Evolutionary conservation across 2,888 invertebrate species (phyloP), one percentile per base, ranked within the genome.

Genomic region (Dolichopus griseipennis): DNA sequence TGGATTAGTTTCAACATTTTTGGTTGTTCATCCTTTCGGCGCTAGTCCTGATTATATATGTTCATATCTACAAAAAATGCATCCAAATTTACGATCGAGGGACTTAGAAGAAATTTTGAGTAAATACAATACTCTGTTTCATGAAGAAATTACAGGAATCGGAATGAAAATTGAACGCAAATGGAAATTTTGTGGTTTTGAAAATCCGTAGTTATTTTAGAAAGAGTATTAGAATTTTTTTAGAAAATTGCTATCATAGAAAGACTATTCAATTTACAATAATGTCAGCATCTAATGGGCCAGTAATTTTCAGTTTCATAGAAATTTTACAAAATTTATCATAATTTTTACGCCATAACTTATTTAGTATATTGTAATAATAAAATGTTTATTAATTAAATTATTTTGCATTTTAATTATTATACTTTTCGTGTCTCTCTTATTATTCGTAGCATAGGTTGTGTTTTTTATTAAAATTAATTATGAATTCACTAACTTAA

Each of bases 31-130:
- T 82, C 97, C 96, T 0, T 91, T 91, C 76, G 97, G 97, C 65
- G 95, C 95, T 1, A 92, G 91, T 69, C 85, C 93, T 2, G 94
- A 93, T 78, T 93, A 93, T 81, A 90, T 97, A 72, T 92, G 92
- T 85, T 93, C 92, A 10, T 97, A 95, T 81, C 87, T 97, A 27
- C 91, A 92, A 75, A 92, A 91, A 76, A 72, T 78, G n/a, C 89
- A 92, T 75, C 84, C 90, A 2, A 84, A 84, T 73, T 83, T 91
- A 66, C 85, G 89, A 70, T 88, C 91, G 65, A 87, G 89, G 62
- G 89, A 90, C 72, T 87, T 95, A 18, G 92, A 93, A 80, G 84
- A 85, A 72, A 84, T 95, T 27, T 86, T 96, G 77, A 87, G 87
- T 74, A 87, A 88, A 76, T 92, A 93, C 79, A 86, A 88, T 0